Evolutionary conservation across 1,140 invertebrate genomes (phyloP).

Genomic region (Camponotus floridanus): DNA sequence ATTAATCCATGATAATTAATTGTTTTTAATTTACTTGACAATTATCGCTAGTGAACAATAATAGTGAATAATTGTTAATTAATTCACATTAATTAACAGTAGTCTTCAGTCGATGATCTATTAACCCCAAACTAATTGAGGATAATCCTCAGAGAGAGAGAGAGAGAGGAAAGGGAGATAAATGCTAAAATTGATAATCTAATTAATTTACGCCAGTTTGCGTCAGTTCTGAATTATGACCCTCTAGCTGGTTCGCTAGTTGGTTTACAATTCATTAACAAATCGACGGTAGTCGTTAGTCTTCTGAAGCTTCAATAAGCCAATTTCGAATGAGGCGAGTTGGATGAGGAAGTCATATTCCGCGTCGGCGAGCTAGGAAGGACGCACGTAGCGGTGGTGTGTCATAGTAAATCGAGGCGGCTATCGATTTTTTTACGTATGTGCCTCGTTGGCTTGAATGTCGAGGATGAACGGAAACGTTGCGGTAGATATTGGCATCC

Average conservation of each 20-base stretch:
- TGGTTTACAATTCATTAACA: background rate
- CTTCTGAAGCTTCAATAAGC: background rate
- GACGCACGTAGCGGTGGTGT: slow-evolving; percentile 50
- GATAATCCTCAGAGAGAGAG: background rate
- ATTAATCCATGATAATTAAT: background rate
- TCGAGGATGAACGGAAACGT: slow-evolving; percentile 60
- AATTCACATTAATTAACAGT: background rate
- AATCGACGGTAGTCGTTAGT: slow-evolving; percentile 10
- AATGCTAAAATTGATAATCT: slow-evolving; percentile 24
- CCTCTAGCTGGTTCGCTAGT: background rate
- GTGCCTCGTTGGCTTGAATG: slow-evolving; percentile 57
- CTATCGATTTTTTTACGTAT: slow-evolving; percentile 60
- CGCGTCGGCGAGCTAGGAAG: slow-evolving; percentile 35
- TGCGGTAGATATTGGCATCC: slow-evolving; percentile 36
- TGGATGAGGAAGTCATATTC: slow-evolving; percentile 49
- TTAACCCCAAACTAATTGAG: background rate
- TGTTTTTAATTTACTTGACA: background rate
- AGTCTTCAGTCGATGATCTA: background rate
- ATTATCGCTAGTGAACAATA: background rate
- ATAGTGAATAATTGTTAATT: background rate
- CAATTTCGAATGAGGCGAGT: background rate
- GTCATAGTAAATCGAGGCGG: slow-evolving; percentile 54
- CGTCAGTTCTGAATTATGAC: background rate
- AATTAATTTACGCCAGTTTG: slow-evolving; percentile 11
- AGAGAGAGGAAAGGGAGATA: too few species aligned